These are phyloP conservation scores for Lycocerus yunnanus DNA, from an alignment of 2,888 invertebrate genomes.

Conservation along the genomic window DNA sequence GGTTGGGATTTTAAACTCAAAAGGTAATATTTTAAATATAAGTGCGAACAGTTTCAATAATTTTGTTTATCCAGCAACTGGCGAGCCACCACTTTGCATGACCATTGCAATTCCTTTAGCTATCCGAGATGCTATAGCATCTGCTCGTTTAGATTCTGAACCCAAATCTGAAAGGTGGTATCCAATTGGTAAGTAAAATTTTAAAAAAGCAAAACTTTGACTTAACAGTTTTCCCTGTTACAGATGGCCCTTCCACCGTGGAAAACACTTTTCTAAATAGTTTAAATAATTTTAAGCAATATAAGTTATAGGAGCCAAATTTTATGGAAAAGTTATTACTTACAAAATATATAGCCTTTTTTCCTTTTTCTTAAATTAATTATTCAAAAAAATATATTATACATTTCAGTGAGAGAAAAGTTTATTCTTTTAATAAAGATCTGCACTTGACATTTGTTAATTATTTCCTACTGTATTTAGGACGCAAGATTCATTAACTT, in stretches of 20 bases:
- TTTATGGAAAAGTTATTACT: background rate
- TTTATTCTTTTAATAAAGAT: constrained; percentile 7
- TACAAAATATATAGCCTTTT: background rate
- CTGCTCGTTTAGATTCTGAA: background rate
- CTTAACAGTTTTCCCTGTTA: background rate
- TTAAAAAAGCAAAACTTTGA: background rate
- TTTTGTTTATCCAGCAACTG: background rate
- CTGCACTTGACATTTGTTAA: constrained; percentile 20
- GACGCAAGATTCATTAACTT: constrained; percentile 11
- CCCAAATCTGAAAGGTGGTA: background rate
- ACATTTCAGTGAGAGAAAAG: constrained; percentile 5
- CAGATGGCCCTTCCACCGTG: background rate
- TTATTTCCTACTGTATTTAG: constrained; percentile 15
- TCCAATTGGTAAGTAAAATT: background rate
- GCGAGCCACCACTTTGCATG: background rate
- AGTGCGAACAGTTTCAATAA: background rate
- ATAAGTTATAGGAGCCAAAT: background rate
- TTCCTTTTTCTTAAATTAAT: background rate
- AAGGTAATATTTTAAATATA: background rate
- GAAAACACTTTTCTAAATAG: background rate
- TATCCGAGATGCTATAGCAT: background rate
- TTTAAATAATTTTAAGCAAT: background rate
- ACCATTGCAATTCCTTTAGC: background rate
- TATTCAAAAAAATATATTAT: background rate
- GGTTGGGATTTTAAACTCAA: background rate